A percentile compares a stretch with the other conserved stretches of the same genome.
Evolutionary conservation across 2,113 vertebrate species (phyloP).

Genomic region (Chelonoidis abingdonii): DNA sequence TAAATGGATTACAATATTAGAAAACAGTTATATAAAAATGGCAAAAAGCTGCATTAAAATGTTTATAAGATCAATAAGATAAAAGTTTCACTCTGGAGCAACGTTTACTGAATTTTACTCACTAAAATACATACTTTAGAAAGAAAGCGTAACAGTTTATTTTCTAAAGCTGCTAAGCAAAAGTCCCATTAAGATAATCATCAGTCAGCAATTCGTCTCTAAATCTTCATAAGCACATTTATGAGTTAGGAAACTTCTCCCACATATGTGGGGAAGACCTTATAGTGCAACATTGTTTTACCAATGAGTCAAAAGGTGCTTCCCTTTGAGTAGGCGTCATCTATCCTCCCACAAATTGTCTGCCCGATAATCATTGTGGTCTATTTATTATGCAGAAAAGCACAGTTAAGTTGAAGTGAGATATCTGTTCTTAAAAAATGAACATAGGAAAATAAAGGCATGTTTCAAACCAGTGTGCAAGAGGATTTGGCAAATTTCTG

Average conservation of each 20-base stretch:
- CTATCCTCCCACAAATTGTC: neutral
- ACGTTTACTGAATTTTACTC: accelerated
- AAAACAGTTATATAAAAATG: neutral
- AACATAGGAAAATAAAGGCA: neutral
- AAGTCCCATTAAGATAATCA: neutral
- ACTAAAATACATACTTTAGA: neutral
- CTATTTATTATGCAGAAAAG: constrained; percentile 8
- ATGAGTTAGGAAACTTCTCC: constrained; percentile 75
- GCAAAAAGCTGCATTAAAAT: neutral
- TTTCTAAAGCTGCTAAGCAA: neutral
- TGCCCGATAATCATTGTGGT: neutral
- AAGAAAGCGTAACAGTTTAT: neutral
- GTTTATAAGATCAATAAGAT: neutral
- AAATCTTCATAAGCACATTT: neutral
- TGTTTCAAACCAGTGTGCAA: neutral
- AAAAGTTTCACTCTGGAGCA: neutral
- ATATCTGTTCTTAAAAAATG: neutral
- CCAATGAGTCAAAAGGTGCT: constrained; percentile 69
- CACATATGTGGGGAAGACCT: constrained; percentile 71
- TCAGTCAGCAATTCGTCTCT: neutral
- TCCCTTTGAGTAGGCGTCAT: constrained; percentile 29
- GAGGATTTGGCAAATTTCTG: neutral
- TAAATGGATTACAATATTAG: neutral
- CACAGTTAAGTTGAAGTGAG: neutral
- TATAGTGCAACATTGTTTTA: constrained; percentile 10